Conservation (phyloP, 2,113 vertebrate genomes). For the Aphyosemion australe region DNA sequence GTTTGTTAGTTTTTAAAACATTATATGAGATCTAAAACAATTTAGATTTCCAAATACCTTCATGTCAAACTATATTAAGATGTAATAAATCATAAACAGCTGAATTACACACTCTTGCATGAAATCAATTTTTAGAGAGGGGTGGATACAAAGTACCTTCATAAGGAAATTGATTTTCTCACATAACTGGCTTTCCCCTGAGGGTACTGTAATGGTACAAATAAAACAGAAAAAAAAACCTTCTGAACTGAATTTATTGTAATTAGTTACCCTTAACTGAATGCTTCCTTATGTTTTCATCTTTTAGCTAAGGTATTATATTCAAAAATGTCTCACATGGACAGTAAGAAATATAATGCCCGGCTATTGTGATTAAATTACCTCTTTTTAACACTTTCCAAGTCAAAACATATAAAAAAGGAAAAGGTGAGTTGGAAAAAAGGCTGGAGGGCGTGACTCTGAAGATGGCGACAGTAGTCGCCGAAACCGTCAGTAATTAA, state of each 20-base stretch:
- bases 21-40: constrained; percentile 7
- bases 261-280: constrained; percentile 27
- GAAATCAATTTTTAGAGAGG: constrained; percentile 62
- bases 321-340: background rate
- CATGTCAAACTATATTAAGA: constrained; percentile 40
- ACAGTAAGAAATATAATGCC: background rate
- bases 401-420: background rate
- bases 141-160: constrained; percentile 55
- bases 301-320: background rate
- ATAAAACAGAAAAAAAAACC: constrained; percentile 23
- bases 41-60: constrained; percentile 17
- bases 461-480: no score
- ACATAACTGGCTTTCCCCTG: constrained; percentile 54
- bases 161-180: constrained; percentile 60
- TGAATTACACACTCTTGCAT: constrained; percentile 49
- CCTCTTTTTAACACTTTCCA: background rate
- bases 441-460: no score
- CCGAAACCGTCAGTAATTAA: no score
- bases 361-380: background rate
- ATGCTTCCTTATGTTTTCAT: constrained; percentile 14
- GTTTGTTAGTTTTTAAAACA: constrained; percentile 2
- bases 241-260: constrained; percentile 36
- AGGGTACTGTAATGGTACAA: constrained; percentile 24
- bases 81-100: constrained; percentile 67
- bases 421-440: background rate